Conservation (phyloP, 2,888 invertebrate species). For the Patella pellucida region DNA sequence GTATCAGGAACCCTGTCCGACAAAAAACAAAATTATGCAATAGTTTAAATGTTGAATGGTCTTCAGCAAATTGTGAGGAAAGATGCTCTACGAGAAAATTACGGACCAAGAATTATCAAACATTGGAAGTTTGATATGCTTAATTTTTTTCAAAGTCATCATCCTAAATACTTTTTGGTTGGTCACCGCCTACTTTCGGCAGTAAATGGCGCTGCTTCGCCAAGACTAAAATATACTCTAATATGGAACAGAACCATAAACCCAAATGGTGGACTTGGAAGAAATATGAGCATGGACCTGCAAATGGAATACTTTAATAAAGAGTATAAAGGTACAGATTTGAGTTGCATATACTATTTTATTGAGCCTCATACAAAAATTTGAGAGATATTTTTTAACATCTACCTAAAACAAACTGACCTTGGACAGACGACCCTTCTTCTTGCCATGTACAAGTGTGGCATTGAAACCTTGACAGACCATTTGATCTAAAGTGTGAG, state of each 20-base stretch:
- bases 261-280: slow-evolving; percentile 32
- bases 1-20: neutral
- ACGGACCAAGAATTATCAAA: slow-evolving; percentile 32
- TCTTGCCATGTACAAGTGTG: too few species aligned
- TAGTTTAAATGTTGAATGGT: slow-evolving; percentile 29
- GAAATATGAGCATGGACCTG: slow-evolving; percentile 39
- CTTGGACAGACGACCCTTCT: too few species aligned
- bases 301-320: slow-evolving; percentile 41
- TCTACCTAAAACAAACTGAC: too few species aligned
- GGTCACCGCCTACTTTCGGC: slow-evolving; percentile 30
- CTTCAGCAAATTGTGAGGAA: slow-evolving; percentile 26
- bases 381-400: too few species aligned
- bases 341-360: too few species aligned
- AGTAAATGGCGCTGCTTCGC: slow-evolving; percentile 30
- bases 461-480: too few species aligned
- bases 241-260: slow-evolving; percentile 39
- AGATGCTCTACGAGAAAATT: slow-evolving; percentile 39
- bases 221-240: slow-evolving; percentile 27
- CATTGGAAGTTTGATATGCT: slow-evolving; percentile 40
- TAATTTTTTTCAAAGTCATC: slow-evolving; percentile 32
- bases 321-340: slow-evolving; percentile 34
- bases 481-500: too few species aligned
- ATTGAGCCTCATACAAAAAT: too few species aligned
- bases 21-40: slow-evolving; percentile 13
- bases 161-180: slow-evolving; percentile 37